Base-by-base conservation (phyloP, 2,888 invertebrate genomes). In the Tethea ocularis region DNA sequence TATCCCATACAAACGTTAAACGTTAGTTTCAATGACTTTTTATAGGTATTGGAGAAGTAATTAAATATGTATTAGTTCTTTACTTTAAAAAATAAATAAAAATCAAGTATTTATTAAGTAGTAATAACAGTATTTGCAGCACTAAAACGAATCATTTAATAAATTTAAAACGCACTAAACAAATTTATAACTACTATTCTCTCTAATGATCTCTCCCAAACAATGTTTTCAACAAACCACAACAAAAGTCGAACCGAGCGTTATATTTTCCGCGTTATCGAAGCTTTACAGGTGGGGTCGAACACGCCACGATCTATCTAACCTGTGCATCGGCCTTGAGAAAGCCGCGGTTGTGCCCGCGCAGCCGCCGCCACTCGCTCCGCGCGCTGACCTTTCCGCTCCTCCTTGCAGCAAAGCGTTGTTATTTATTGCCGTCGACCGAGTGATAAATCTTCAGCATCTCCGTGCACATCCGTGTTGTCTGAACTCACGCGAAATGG, bases 281-380 rank as follows among this genome's bases (percentile, higher is more conserved):
- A 75, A 75, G 74, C 76, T 71, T 64, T 65, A 80, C 84, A 84
- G 84, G 85, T 87, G 86, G 85, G 87, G 86, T 85, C 84, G 80
- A 74, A 64, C 81, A 62, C 72, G 75, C 78, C 83, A 83, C 83
- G 82, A 72, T 80, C 72, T 88, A 88, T 88, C 86, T 82, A 84
- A 81, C 78, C 80, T 84, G 81, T 78, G 84, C 78, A 87, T 88
- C 88, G 88, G 86, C 88, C 89, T 88, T 89, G 89, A 84, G 82
- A 80, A 78, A 80, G 82, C 80, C 79, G 83, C 75, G 73, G 71
- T 64, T 72, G 75, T 59, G 62, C 57, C 60, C 53, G 59, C 74
- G 54, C 67, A 71, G 70, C 59, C 68, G 69, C 68, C 74, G 72
- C 82, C 80, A 75, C 77, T 78, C 77, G 75, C 75, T 74, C 69